Percentiles rank a stretch among this genome's conserved stretches.
Evolutionary conservation across 1,140 invertebrate genomes (phyloP).

Genomic region (Cydia fagiglandana): DNA sequence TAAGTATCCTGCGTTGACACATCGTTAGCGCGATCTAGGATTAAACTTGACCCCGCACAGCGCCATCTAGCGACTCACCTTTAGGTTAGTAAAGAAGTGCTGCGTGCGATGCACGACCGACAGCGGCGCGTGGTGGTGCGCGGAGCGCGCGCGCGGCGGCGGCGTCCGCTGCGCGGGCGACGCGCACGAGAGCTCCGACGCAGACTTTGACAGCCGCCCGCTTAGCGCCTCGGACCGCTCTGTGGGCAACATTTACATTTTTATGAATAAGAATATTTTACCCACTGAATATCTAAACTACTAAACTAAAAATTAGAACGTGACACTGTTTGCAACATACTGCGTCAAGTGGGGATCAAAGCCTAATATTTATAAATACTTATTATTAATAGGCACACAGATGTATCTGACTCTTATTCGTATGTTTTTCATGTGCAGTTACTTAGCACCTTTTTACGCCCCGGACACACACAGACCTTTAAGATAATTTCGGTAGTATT

Average conservation of each 20-base stretch:
- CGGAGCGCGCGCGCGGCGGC: conserved; percentile 57
- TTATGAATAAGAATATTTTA: neutral
- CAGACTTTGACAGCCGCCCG: conserved; percentile 71
- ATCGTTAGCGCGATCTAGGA: conserved; percentile 22
- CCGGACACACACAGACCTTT: too few relatives aligned
- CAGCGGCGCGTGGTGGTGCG: conserved; percentile 9
- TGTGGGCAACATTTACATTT: conserved; percentile 40
- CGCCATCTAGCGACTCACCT: conserved; percentile 48
- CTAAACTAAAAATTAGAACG: too few relatives aligned
- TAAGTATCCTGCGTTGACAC: neutral
- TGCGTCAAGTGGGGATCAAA: too few relatives aligned
- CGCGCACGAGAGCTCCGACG: conserved; percentile 67
- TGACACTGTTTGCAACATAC: too few relatives aligned
- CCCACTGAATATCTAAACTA: too few relatives aligned
- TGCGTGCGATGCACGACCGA: conserved; percentile 28
- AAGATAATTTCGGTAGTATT: too few relatives aligned
- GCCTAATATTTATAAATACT: too few relatives aligned
- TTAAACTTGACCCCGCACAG: conserved; percentile 35
- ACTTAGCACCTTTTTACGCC: too few relatives aligned
- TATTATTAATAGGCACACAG: too few relatives aligned
- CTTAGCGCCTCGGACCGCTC: conserved; percentile 66
- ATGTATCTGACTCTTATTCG: too few relatives aligned
- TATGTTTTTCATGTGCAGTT: too few relatives aligned
- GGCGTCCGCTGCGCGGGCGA: conserved; percentile 52
- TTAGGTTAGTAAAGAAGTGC: conserved; percentile 50